Evolutionary conservation across 2,797 vertebrate genomes (phyloP).

Genomic region (Periparus ater): DNA sequence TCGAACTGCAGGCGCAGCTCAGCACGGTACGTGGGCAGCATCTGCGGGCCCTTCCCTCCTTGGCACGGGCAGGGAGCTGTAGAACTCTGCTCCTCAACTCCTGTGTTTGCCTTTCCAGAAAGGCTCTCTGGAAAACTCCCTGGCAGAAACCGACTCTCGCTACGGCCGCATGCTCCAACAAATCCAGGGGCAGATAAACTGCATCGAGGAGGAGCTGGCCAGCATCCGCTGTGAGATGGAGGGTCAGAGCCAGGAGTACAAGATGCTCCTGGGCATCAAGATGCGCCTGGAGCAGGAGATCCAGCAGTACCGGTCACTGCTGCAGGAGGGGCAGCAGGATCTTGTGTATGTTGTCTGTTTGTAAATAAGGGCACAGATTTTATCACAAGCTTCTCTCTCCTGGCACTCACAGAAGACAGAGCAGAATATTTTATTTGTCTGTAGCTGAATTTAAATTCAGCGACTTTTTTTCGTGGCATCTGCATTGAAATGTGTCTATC

Average conservation of each 20-base stretch:
- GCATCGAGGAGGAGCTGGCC: conserved; percentile 28
- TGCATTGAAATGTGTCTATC: neutral
- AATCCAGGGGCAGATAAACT: conserved; percentile 57
- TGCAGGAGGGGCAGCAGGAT: conserved; percentile 69
- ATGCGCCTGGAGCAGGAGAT: conserved; percentile 73
- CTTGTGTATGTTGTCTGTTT: conserved; percentile 54
- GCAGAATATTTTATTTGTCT: neutral
- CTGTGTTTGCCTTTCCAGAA: conserved; percentile 47
- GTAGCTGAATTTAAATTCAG: neutral
- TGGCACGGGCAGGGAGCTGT: neutral
- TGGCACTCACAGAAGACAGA: neutral
- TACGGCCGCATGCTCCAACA: conserved; percentile 68
- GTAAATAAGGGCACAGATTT: neutral
- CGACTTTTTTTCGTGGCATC: neutral
- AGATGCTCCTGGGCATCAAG: conserved; percentile 76
- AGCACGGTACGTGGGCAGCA: neutral
- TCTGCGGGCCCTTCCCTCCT: neutral
- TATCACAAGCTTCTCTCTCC: neutral
- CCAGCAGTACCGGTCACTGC: conserved; percentile 70
- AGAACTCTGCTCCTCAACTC: neutral
- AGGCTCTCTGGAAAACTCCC: conserved; percentile 64
- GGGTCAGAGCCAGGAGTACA: conserved; percentile 70
- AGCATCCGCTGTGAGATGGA: conserved; percentile 62
- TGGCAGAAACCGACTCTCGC: conserved; percentile 65
- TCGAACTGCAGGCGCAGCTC: conserved; percentile 87